Evolutionary conservation across 2,888 invertebrate genomes (phyloP), one percentile per base, ranked within the genome.

Genomic region (Ecdyonurus torrentis): DNA sequence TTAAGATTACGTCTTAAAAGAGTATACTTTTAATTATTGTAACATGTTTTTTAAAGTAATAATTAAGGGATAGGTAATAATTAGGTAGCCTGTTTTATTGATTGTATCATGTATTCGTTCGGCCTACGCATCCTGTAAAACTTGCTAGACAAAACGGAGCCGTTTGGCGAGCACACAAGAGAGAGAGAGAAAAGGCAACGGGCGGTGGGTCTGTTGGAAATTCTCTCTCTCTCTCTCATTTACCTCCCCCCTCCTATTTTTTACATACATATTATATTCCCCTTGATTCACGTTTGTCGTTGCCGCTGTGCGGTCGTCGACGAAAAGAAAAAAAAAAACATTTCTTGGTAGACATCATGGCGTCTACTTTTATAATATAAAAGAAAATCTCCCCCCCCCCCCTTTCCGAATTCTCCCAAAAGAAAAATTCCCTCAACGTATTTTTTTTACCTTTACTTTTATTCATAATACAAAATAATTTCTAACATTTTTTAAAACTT

Each of bases 51-150:
- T n/a, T n/a, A n/a, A n/a, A n/a, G n/a, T n/a, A n/a, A n/a, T n/a
- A n/a, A n/a, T n/a, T n/a, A n/a, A n/a, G n/a, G n/a, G n/a, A n/a
- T n/a, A n/a, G n/a, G n/a, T n/a, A n/a, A n/a, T n/a, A n/a, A n/a
- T n/a, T n/a, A n/a, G n/a, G n/a, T n/a, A n/a, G n/a, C n/a, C n/a
- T n/a, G n/a, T n/a, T n/a, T n/a, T n/a, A n/a, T n/a, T n/a, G n/a
- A n/a, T n/a, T n/a, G n/a, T 37, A 37, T 37, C 37, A 37, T 37
- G 37, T 15, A 37, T 55, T 55, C 10, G n/a, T 5, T n/a, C 20
- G 55, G 55, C 55, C 55, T 55, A 55, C 55, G 55, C 55, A 55
- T 55, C 55, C 55, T 55, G 55, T 55, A n/a, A 20, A 15, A 5
- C 37, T 5, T 10, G 37, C 37, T 15, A 55, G 55, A 55, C 55